Percentiles rank a stretch among this genome's conserved stretches.
Evolutionary conservation across 2,888 invertebrate species (phyloP).

Genomic region (Cyrtodaria siliqua): DNA sequence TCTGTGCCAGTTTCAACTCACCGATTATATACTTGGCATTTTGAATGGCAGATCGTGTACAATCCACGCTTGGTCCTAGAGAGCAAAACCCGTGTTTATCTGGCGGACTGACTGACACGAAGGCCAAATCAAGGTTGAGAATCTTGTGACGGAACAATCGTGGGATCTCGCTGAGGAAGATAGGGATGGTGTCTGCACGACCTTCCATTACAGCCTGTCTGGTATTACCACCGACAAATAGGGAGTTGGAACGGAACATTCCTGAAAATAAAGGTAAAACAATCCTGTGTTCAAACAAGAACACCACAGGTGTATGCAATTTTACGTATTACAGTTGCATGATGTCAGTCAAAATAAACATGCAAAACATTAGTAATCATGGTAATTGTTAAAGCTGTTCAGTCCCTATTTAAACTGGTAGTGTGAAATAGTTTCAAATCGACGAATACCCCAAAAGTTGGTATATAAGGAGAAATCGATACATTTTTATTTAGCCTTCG

Average conservation of each 20-base stretch:
- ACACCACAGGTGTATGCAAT: too few relatives aligned
- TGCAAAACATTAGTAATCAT: too few relatives aligned
- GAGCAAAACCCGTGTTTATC: slow-evolving; percentile 97
- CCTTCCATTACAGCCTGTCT: slow-evolving; percentile 95
- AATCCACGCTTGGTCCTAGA: slow-evolving; percentile 97
- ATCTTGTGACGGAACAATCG: slow-evolving; percentile 94
- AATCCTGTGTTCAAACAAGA: too few relatives aligned
- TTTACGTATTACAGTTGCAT: too few relatives aligned
- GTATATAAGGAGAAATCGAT: too few relatives aligned
- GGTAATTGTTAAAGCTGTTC: too few relatives aligned
- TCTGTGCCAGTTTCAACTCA: slow-evolving; percentile 84
- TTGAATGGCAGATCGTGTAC: slow-evolving; percentile 93
- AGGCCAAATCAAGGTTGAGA: slow-evolving; percentile 91
- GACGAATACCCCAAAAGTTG: too few relatives aligned
- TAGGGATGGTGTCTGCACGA: slow-evolving; percentile 94
- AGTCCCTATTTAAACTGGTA: too few relatives aligned
- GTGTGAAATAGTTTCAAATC: too few relatives aligned
- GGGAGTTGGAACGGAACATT: slow-evolving; percentile 92
- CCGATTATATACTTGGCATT: slow-evolving; percentile 95
- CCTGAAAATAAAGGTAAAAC: too few relatives aligned
- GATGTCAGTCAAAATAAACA: too few relatives aligned
- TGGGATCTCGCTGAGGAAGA: slow-evolving; percentile 97
- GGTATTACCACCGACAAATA: slow-evolving; percentile 96
- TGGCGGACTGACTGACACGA: slow-evolving; percentile 89
- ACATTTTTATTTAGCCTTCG: too few relatives aligned